Conservation (phyloP, 2,797 vertebrate species). For the Rhinoraja longicauda region DNA sequence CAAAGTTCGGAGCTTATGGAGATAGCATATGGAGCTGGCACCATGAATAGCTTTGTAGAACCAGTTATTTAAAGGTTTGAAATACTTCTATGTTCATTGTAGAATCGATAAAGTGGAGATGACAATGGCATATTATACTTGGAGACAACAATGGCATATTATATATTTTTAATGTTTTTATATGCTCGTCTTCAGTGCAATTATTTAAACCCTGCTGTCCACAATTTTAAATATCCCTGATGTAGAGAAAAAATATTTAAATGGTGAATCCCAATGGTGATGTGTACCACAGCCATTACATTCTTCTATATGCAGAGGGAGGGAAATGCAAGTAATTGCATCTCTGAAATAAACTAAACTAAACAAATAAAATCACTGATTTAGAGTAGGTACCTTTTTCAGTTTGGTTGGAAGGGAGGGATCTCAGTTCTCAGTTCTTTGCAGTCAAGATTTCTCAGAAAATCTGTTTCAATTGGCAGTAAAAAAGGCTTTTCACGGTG, state of each 20-base stretch:
- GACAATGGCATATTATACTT: no score
- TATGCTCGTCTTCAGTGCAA: neutral
- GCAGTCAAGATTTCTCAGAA: neutral
- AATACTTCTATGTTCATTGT: conserved; percentile 14
- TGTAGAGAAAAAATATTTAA: neutral
- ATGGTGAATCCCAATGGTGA: neutral
- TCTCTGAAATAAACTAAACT: no score
- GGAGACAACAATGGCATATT: neutral
- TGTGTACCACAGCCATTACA: neutral
- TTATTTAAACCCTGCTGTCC: neutral
- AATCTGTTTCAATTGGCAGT: neutral
- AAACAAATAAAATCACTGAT: neutral
- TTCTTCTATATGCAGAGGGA: neutral
- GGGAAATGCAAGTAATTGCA: neutral
- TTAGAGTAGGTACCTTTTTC: neutral
- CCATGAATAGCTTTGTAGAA: conserved; percentile 3
- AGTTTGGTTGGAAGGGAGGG: neutral
- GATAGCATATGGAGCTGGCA: conserved; percentile 25
- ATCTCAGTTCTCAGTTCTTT: neutral
- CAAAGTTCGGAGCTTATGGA: conserved; percentile 18
- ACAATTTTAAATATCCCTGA: neutral
- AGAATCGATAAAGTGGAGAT: neutral
- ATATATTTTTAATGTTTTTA: neutral
- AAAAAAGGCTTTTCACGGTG: no score
- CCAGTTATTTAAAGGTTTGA: conserved; percentile 19